Conservation (phyloP, 2,797 vertebrate genomes). For the Anableps anableps region DNA sequence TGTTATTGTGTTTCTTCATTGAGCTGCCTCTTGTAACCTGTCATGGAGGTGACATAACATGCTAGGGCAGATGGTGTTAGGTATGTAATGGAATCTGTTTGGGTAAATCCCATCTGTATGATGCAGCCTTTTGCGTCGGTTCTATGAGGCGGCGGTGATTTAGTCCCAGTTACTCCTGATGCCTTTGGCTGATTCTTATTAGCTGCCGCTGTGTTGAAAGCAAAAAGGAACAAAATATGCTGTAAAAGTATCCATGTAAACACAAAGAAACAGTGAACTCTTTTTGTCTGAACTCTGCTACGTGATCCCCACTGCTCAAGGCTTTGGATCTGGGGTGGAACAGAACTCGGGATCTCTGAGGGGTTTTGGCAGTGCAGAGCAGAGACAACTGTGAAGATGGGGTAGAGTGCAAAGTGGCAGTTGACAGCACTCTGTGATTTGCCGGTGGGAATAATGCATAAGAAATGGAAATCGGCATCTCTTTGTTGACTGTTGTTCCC, state of each 20-base stretch:
- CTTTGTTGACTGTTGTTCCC: constrained; percentile 84
- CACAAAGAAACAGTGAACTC: constrained; percentile 59
- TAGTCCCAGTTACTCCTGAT: constrained; percentile 24
- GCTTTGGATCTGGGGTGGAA: constrained; percentile 63
- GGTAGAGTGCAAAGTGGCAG: constrained; percentile 66
- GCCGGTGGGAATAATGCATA: constrained; percentile 75
- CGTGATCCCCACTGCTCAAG: constrained; percentile 59
- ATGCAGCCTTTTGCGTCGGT: constrained; percentile 19
- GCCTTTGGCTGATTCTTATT: constrained; percentile 32
- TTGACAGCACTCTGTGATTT: constrained; percentile 75
- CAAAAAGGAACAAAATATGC: constrained; percentile 66
- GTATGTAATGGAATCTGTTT: constrained; percentile 59
- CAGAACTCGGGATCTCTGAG: constrained; percentile 63
- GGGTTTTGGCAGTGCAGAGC: constrained; percentile 65
- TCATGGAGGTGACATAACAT: constrained; percentile 70
- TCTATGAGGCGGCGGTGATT: constrained; percentile 19
- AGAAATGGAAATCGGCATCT: constrained; percentile 76
- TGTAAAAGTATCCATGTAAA: constrained; percentile 66
- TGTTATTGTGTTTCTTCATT: constrained; percentile 70
- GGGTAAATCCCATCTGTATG: constrained; percentile 60
- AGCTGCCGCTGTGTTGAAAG: constrained; percentile 23
- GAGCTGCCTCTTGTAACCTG: constrained; percentile 68
- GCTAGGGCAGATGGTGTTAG: constrained; percentile 60
- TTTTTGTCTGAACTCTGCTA: constrained; percentile 66
- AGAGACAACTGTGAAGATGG: constrained; percentile 60